Evolutionary conservation across 2,113 vertebrate species (phyloP).

Genomic region (Cephalopholis sonnerati): DNA sequence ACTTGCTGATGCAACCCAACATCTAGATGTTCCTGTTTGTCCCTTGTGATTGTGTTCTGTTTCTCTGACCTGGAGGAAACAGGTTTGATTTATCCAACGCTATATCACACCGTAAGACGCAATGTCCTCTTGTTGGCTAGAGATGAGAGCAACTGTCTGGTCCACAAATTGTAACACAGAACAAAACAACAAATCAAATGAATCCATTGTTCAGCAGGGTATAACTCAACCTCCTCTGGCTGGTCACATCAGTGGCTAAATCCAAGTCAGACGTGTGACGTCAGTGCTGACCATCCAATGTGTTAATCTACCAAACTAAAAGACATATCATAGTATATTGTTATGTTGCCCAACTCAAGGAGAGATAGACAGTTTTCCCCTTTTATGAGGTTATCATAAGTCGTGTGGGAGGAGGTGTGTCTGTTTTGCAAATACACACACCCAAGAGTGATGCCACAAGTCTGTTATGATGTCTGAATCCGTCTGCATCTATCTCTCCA

Average conservation of each 20-base stretch:
- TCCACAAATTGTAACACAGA: background rate
- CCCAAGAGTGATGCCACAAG: slow-evolving; percentile 20
- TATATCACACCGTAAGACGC: background rate
- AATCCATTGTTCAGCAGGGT: background rate
- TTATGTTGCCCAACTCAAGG: background rate
- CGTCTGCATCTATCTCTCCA: background rate
- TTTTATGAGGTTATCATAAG: slow-evolving; percentile 8
- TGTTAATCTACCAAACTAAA: background rate
- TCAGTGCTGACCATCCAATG: background rate
- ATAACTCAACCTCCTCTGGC: background rate
- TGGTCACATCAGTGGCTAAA: background rate
- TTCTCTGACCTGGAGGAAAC: background rate
- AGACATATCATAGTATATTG: background rate
- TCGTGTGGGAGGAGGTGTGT: slow-evolving; percentile 14
- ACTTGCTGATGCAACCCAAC: background rate
- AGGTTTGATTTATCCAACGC: background rate
- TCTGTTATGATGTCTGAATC: slow-evolving; percentile 15
- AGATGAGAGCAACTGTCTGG: slow-evolving; percentile 1
- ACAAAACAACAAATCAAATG: background rate
- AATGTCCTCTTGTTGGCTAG: background rate
- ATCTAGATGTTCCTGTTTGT: background rate
- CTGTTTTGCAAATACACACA: slow-evolving; percentile 32
- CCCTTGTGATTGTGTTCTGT: background rate
- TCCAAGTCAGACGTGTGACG: background rate
- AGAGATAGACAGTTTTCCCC: background rate